These are phyloP conservation scores for Mayetiola destructor DNA, from an alignment of 2,888 invertebrate genomes.

Conservation along the genomic window DNA sequence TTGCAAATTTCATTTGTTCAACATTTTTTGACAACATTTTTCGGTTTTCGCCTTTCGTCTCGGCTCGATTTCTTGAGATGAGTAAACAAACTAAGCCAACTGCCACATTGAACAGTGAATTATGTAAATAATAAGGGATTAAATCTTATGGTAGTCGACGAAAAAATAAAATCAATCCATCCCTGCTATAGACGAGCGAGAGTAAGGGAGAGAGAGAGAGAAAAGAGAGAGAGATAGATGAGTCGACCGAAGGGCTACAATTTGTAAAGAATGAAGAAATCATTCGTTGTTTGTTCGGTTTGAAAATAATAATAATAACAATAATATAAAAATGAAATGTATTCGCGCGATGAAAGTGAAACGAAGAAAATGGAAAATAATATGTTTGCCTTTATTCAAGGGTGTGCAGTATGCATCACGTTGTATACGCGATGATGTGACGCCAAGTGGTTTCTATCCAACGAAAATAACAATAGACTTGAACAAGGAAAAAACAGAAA, in stretches of 20 bases:
- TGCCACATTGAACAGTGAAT: conserved; percentile 4
- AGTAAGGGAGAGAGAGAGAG: no score
- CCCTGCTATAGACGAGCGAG: no score
- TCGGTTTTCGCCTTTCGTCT: no score
- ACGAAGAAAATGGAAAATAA: neutral
- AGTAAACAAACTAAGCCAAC: neutral
- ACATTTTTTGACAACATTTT: no score
- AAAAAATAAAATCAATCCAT: no score
- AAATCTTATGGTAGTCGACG: neutral
- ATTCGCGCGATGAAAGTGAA: neutral
- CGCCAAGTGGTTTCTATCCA: neutral
- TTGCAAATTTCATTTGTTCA: conserved; percentile 7
- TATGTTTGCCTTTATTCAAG: neutral
- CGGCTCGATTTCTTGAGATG: no score
- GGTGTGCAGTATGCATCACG: no score
- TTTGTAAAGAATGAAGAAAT: neutral
- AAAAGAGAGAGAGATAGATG: no score
- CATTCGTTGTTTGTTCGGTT: neutral
- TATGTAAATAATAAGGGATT: conserved; percentile 11
- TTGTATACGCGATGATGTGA: conserved; percentile 6
- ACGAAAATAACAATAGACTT: neutral
- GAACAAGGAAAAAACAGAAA: neutral
- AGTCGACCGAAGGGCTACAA: neutral
- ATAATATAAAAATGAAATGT: neutral
- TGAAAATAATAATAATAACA: conserved; percentile 4